Conservation (phyloP, 2,888 invertebrate genomes). For the Hydroisotoma schaefferi region DNA sequence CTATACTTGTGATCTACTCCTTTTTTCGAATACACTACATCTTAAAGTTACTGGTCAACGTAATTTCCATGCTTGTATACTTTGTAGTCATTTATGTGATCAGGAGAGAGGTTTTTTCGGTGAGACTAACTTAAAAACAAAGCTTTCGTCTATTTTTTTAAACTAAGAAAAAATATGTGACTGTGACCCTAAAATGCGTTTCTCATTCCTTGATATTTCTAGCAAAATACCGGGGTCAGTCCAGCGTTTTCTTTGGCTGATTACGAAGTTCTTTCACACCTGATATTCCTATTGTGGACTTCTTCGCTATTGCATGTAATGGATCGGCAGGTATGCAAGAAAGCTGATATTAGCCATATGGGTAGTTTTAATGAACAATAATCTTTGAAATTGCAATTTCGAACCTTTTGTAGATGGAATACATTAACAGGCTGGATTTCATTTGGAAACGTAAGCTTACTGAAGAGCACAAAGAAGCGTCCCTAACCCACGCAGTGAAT, state of each 20-base stretch:
- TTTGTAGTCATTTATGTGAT: slow-evolving; percentile 65
- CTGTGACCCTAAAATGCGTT: background rate
- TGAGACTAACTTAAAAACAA: slow-evolving; percentile 49
- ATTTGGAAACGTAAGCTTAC: slow-evolving; percentile 73
- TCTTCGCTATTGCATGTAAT: slow-evolving; percentile 75
- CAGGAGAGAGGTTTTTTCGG: slow-evolving; percentile 58
- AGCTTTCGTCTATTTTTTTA: background rate
- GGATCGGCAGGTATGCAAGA: slow-evolving; percentile 66
- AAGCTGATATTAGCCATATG: background rate
- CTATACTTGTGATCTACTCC: slow-evolving; percentile 67
- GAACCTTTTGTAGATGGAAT: slow-evolving; percentile 63
- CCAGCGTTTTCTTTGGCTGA: slow-evolving; percentile 60
- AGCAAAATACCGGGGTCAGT: slow-evolving; percentile 67
- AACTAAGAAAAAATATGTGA: background rate
- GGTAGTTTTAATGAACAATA: background rate
- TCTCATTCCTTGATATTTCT: slow-evolving; percentile 1
- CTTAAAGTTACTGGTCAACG: slow-evolving; percentile 71
- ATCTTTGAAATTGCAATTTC: background rate
- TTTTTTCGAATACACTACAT: slow-evolving; percentile 81
- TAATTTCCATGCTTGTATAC: slow-evolving; percentile 64
- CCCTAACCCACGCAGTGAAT: slow-evolving; percentile 81
- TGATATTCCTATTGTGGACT: slow-evolving; percentile 68
- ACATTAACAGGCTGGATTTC: slow-evolving; percentile 81
- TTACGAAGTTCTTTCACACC: slow-evolving; percentile 62
- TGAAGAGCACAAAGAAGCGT: slow-evolving; percentile 79